Conservation (phyloP, 1,140 invertebrate species). For the Physella acuta region DNA sequence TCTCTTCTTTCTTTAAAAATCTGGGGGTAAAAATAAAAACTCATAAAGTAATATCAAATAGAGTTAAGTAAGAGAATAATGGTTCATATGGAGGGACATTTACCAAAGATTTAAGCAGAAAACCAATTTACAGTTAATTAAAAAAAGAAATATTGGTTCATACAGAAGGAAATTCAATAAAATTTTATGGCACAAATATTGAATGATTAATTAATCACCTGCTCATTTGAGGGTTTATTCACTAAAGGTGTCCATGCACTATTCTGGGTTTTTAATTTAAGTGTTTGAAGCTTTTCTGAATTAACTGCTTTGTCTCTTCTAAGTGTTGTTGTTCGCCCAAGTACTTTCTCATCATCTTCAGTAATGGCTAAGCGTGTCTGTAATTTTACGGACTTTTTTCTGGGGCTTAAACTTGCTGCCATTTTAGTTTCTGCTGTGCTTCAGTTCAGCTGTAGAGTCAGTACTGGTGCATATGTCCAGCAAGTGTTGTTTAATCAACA, state of each 20-base stretch:
- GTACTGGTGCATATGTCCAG: no score
- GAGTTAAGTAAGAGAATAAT: no score
- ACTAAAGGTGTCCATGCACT: slow-evolving; percentile 59
- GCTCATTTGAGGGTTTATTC: slow-evolving; percentile 55
- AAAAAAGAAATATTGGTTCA: no score
- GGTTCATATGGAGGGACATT: no score
- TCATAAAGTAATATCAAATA: no score
- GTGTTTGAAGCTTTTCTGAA: slow-evolving; percentile 42
- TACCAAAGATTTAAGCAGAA: no score
- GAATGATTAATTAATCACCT: slow-evolving; percentile 36
- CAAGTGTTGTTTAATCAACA: no score
- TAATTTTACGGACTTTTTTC: slow-evolving; percentile 28
- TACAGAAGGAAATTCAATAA: no score
- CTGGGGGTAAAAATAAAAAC: slow-evolving; percentile 40
- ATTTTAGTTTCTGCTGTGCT: neutral
- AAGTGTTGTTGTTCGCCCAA: slow-evolving; percentile 44
- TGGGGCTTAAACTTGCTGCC: neutral
- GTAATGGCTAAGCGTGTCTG: slow-evolving; percentile 38
- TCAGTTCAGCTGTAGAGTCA: no score
- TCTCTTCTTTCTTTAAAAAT: slow-evolving; percentile 58
- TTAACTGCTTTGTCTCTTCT: slow-evolving; percentile 40
- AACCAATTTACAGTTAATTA: no score
- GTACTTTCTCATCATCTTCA: slow-evolving; percentile 49
- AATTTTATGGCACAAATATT: neutral
- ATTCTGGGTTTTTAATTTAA: slow-evolving; percentile 51